Evolutionary conservation across 2,797 vertebrate genomes (phyloP).

Genomic region (Sphenodon punctatus): DNA sequence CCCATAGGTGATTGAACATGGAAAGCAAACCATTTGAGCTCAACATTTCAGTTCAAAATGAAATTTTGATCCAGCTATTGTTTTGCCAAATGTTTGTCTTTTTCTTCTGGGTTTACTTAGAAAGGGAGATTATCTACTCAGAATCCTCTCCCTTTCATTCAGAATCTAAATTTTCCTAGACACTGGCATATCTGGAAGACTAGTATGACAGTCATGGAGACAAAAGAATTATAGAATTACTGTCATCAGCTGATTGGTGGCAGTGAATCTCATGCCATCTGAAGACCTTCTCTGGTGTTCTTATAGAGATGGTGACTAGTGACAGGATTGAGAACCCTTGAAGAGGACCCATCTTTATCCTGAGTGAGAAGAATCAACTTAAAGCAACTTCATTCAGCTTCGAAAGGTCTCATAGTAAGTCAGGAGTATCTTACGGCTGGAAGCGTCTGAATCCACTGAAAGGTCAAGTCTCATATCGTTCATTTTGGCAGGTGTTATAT

Average conservation of each 20-base stretch:
- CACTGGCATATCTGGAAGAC: not conserved
- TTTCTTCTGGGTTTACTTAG: no score
- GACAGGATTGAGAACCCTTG: not conserved
- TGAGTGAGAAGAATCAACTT: not conserved
- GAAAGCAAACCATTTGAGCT: no score
- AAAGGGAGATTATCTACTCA: no score
- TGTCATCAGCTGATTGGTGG: not conserved
- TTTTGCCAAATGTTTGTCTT: no score
- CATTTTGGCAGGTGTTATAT: no score
- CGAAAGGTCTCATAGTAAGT: fast-evolving
- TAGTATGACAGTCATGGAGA: not conserved
- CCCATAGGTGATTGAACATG: no score
- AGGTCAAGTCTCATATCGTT: not conserved
- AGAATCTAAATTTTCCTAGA: not conserved
- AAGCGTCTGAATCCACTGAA: fast-evolving
- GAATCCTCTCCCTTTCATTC: not conserved
- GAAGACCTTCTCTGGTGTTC: not conserved
- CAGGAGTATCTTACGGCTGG: fast-evolving
- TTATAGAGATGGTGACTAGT: not conserved
- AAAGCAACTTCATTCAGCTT: fast-evolving
- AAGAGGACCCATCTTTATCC: fast-evolving
- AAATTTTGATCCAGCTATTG: no score
- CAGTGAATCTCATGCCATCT: not conserved
- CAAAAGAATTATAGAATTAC: not conserved
- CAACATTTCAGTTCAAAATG: no score